Conservation (phyloP, 2,888 invertebrate species). For the Drosophila merina region DNA sequence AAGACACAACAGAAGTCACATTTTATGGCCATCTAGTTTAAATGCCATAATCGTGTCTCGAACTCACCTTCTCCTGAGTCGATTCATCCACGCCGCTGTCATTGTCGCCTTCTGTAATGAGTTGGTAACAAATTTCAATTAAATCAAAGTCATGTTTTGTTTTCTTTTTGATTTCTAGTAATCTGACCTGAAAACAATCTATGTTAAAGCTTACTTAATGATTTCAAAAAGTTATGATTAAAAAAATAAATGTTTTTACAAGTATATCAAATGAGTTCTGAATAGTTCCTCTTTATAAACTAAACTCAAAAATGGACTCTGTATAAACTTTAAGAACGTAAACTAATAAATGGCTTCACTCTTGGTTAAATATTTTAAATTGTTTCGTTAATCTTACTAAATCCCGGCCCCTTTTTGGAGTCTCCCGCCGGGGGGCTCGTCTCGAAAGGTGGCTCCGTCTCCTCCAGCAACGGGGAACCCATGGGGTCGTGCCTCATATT, state of each 20-base stretch:
- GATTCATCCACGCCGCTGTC: conserved; percentile 93
- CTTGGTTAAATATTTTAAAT: not conserved
- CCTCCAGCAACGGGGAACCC: conserved; percentile 74
- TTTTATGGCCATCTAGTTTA: conserved; percentile 32
- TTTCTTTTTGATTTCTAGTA: not conserved
- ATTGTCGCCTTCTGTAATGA: conserved; percentile 90
- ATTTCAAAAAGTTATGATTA: too few species aligned
- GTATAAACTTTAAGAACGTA: not conserved
- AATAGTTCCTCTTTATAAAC: too few species aligned
- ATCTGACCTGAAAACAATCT: too few species aligned
- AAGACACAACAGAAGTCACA: conserved; percentile 11
- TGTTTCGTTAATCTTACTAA: conserved; percentile 33
- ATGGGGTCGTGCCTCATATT: conserved; percentile 72
- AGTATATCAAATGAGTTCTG: too few species aligned
- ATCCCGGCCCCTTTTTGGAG: conserved; percentile 55
- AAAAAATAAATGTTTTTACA: too few species aligned
- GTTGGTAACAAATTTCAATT: conserved; percentile 15
- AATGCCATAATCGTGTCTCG: conserved; percentile 4
- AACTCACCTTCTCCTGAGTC: conserved; percentile 91
- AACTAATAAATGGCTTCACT: conserved; percentile 50
- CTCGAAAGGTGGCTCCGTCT: conserved; percentile 68
- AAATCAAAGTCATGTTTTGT: not conserved
- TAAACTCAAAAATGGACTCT: not conserved
- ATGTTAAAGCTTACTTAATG: too few species aligned
- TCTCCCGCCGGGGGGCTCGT: conserved; percentile 42